Evolutionary conservation across 2,113 vertebrate genomes (phyloP), one percentile per base, ranked within the genome.

Genomic region (Ceyx melanurus): DNA sequence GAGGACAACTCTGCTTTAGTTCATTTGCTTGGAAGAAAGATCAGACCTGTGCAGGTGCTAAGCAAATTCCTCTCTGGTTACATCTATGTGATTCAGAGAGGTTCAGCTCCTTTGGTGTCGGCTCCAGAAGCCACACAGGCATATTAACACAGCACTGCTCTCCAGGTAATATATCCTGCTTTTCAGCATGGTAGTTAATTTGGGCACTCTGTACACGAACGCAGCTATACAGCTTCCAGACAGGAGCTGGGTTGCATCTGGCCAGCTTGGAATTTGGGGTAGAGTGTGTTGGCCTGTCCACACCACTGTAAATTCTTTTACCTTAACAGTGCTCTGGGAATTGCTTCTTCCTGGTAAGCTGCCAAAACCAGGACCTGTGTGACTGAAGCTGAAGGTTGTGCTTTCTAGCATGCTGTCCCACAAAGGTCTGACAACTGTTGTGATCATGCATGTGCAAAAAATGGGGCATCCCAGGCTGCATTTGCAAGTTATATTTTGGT

Each of bases 21-120:
- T 82, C 3, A 1, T 61, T 89, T 1, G 1, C 37, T 86, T 89
- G 87, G 87, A 88, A 80, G 81, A 58, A 51, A 80, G n/a, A 80
- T 71, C 66, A 93, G 82, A 93, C 64, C 75, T 82, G 43, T 77
- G 68, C 89, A 96, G 89, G 92, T 94, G 87, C 56, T 82, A 28
- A 82, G 53, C 15, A 40, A 89, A 92, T 93, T 82, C 84, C 60
- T 88, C 60, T 72, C 37, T 58, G 72, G 37, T 85, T 94, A 66
- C 62, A 62, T 51, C 46, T 80, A 28, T 0, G 0, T n/a, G 42
- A 19, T 65, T 58, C 64, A 56, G 75, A 62, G 72, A 80, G 11
- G 54, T n/a, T 86, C 68, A 86, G 20, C 46, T 66, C 51, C 72
- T 90, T 62, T 83, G 51, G 50, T 66, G 28, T 64, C 6, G 8